phyloP scores from a whole-genome alignment of 2,888 invertebrate genomes.

The Leptothorax acervorum region DNA sequence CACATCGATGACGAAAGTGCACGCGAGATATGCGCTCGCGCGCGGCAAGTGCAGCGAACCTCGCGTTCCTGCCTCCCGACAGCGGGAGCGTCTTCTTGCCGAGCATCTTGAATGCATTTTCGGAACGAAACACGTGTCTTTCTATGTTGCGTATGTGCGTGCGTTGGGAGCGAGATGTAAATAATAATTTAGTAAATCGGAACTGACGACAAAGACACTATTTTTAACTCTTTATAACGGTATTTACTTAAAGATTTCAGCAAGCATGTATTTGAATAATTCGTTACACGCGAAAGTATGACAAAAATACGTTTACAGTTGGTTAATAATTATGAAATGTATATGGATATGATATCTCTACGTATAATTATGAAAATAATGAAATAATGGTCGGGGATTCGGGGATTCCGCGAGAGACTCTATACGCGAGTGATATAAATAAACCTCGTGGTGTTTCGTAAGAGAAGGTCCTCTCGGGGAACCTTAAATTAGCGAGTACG shows the following conservation, averaged over 20 bases:
- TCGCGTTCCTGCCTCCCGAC: neutral
- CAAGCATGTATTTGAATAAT: neutral
- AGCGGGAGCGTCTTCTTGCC: neutral
- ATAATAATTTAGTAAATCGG: neutral
- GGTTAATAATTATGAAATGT: neutral
- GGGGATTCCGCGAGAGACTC: neutral
- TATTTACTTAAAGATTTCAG: neutral
- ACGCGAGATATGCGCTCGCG: conserved; percentile 70
- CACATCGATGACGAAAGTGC: conserved; percentile 76
- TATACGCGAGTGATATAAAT: conserved; percentile 14
- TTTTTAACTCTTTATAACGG: neutral
- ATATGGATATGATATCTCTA: neutral
- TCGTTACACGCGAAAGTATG: neutral
- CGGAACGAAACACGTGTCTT: neutral
- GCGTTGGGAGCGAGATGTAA: neutral
- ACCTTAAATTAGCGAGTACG: conserved; percentile 41
- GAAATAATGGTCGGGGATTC: neutral
- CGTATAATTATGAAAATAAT: neutral
- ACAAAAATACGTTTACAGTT: neutral
- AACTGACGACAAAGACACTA: neutral
- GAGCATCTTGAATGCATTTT: conserved; percentile 22
- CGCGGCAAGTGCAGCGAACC: conserved; percentile 48
- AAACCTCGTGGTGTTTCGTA: conserved; percentile 22
- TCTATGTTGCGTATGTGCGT: too few species aligned
- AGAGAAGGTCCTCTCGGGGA: conserved; percentile 1